Conservation (phyloP, 2,113 vertebrate genomes). For the Pelecanus crispus region DNA sequence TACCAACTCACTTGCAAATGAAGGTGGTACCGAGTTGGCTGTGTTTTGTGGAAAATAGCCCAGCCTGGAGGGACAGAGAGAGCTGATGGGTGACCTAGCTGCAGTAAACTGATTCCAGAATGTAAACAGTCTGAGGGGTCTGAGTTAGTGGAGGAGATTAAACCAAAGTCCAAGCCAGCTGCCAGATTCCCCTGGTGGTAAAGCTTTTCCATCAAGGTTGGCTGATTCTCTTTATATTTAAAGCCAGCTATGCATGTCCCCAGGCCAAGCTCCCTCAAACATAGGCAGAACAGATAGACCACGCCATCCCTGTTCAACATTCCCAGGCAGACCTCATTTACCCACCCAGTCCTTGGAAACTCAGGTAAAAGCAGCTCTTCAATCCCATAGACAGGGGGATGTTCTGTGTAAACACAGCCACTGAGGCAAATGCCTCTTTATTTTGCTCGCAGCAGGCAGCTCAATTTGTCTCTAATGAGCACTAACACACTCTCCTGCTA, state of each 20-base stretch:
- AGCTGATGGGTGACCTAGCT: not conserved
- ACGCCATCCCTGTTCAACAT: fast-evolving
- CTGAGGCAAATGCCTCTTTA: conserved; percentile 19
- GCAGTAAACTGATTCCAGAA: not conserved
- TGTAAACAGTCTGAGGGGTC: not conserved
- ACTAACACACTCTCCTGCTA: not conserved
- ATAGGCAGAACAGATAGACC: not conserved
- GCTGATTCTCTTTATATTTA: not conserved
- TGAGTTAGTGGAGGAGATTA: not conserved
- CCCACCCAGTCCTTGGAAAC: not conserved
- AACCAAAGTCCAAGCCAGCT: not conserved
- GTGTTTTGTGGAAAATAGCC: not conserved
- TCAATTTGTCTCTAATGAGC: conserved; percentile 40
- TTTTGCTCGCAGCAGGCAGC: conserved; percentile 25
- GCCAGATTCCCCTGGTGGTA: not conserved
- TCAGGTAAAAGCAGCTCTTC: not conserved
- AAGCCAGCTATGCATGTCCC: not conserved
- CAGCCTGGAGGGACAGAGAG: not conserved
- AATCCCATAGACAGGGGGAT: not conserved
- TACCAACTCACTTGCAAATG: not conserved
- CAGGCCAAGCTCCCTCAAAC: not conserved
- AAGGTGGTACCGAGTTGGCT: fast-evolving
- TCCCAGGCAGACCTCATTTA: not conserved
- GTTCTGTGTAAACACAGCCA: not conserved
- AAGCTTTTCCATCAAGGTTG: not conserved